A percentile compares a stretch with the other conserved stretches of the same genome.
Conservation (phyloP, 2,888 invertebrate species). For the Cecidostiba fungosa region DNA sequence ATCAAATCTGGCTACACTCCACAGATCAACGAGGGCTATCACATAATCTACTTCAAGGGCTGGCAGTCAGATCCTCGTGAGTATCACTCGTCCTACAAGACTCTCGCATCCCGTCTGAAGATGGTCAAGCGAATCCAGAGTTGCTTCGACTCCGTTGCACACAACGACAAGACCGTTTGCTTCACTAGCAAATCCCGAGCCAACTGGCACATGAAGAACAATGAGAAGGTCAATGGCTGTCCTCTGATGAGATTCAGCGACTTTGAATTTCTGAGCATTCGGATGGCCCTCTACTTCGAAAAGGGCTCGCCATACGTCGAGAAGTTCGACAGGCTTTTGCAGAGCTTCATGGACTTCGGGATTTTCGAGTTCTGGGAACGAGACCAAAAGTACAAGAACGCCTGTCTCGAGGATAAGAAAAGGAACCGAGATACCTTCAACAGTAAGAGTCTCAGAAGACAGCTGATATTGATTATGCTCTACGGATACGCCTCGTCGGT, state of each 20-base stretch:
- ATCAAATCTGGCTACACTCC: background rate
- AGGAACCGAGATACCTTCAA: background rate
- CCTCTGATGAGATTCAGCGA: slow-evolving; percentile 4
- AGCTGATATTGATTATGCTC: background rate
- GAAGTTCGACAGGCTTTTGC: slow-evolving; percentile 29
- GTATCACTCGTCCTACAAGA: background rate
- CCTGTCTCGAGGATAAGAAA: slow-evolving; percentile 14
- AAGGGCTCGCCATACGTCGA: slow-evolving; percentile 36
- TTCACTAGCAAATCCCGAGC: slow-evolving; percentile 3
- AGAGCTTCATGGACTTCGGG: slow-evolving; percentile 16
- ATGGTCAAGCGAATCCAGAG: background rate
- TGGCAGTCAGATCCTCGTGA: background rate
- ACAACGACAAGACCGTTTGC: slow-evolving; percentile 4
- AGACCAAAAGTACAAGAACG: background rate
- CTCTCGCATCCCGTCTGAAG: background rate
- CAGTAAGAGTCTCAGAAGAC: slow-evolving; percentile 3
- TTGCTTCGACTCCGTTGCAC: background rate
- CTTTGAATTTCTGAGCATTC: slow-evolving; percentile 25
- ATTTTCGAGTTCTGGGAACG: slow-evolving; percentile 36
- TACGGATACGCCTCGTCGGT: slow-evolving; percentile 1
- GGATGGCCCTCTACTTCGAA: slow-evolving; percentile 19
- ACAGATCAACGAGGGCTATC: slow-evolving; percentile 6
- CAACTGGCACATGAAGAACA: background rate
- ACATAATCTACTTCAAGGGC: slow-evolving; percentile 10
- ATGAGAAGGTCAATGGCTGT: slow-evolving; percentile 19